Evolutionary conservation across 2,113 vertebrate genomes (phyloP).

Genomic region (Chamaetylas fuelleborni): DNA sequence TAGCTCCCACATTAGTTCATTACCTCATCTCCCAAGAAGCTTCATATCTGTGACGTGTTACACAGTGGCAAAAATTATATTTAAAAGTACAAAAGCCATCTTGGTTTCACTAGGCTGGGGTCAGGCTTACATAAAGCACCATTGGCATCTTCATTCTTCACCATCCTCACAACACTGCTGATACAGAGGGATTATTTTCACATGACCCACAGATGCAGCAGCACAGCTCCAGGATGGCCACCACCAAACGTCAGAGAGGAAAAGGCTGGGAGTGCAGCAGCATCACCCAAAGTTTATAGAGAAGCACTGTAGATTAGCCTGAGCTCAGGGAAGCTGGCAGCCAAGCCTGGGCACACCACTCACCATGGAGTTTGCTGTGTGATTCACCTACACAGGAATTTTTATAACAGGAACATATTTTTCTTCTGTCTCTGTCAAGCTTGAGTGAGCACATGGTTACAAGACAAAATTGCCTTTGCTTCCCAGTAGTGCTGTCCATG

Average conservation of each 20-base stretch:
- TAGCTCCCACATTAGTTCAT: background rate
- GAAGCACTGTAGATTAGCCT: background rate
- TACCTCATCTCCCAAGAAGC: slow-evolving; percentile 12
- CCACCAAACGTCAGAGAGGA: background rate
- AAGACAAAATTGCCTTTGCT: slow-evolving; percentile 20
- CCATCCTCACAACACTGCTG: background rate
- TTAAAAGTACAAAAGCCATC: background rate
- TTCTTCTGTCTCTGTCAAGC: slow-evolving; percentile 5
- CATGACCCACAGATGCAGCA: fast-evolving
- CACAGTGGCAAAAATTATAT: background rate
- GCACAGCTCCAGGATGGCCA: background rate
- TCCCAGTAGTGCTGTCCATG: background rate
- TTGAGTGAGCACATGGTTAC: background rate
- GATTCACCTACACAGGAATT: background rate
- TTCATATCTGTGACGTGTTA: background rate
- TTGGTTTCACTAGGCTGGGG: background rate
- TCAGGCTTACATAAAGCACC: background rate
- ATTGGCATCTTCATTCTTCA: background rate
- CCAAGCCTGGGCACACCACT: background rate
- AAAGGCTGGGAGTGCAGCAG: background rate
- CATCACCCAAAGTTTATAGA: background rate
- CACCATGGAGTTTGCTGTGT: fast-evolving
- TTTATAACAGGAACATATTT: background rate
- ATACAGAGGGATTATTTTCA: background rate
- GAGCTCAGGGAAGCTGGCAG: background rate